These are phyloP conservation scores for Scartelaos histophorus DNA, from an alignment of 2,113 vertebrate genomes.

Conservation along the genomic window DNA sequence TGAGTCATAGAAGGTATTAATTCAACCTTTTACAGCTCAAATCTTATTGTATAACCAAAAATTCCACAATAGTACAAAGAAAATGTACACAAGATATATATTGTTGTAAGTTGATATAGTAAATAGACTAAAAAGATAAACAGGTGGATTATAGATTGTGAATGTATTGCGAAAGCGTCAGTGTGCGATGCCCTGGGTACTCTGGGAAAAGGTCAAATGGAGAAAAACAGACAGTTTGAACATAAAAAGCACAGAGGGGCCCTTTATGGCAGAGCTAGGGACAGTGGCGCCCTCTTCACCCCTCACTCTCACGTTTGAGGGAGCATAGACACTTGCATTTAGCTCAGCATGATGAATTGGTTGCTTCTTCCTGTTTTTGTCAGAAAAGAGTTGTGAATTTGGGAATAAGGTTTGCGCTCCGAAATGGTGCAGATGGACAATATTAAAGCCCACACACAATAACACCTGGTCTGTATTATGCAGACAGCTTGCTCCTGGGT, in stretches of 20 bases:
- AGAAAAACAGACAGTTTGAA: constrained; percentile 47
- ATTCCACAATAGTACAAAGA: too few relatives aligned
- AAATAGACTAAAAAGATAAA: not conserved
- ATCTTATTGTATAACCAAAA: too few relatives aligned
- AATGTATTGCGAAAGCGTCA: constrained; percentile 52
- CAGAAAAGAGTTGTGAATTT: constrained; percentile 9
- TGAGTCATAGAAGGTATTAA: too few relatives aligned
- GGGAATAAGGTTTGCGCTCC: constrained; percentile 22
- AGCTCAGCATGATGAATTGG: constrained; percentile 6
- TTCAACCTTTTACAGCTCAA: too few relatives aligned
- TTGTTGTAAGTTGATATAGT: too few relatives aligned
- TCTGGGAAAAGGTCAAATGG: constrained; percentile 24
- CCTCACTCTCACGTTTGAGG: constrained; percentile 33
- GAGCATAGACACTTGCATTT: constrained; percentile 8
- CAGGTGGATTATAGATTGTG: constrained; percentile 11
- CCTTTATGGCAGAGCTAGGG: constrained; percentile 67
- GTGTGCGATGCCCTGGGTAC: constrained; percentile 42
- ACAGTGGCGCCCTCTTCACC: constrained; percentile 56
- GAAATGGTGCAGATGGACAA: not conserved
- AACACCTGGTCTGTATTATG: constrained; percentile 36
- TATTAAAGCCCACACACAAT: constrained; percentile 7
- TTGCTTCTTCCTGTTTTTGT: constrained; percentile 15
- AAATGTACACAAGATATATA: too few relatives aligned
- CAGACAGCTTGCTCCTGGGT: constrained; percentile 5
- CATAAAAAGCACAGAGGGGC: constrained; percentile 68